Base-by-base conservation (phyloP, 2,797 vertebrate genomes). In the Lophius americanus region DNA sequence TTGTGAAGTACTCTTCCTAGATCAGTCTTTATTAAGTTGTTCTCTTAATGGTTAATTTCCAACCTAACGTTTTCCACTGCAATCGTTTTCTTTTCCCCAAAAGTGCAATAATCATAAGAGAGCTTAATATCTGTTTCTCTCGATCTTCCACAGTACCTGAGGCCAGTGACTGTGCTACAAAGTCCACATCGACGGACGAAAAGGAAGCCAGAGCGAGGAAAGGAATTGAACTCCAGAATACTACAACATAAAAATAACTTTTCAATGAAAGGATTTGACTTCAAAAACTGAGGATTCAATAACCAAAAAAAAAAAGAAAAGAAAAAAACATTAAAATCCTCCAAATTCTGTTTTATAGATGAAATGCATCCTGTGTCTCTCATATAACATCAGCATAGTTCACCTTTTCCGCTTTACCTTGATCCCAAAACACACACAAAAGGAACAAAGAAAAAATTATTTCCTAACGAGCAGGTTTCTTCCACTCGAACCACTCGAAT, bases 161-260 rank as follows among this genome's bases (percentile, higher is more conserved):
- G 92, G 88, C 91, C 93, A 93, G 93, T 90, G 91, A 94, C 94
- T 93, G 92, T 90, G 92, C 93, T 92, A 93, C 92, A 91, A 88
- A 92, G 89, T 92, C 92, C 91, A 92, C 58, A 62, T 78, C 73
- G 80, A 94, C 88, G 88, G 83, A 92, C 84, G 77, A 78, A 84
- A 88, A 88, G 46, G 85, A 88, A 89, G 73, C 85, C 82, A 88
- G 83, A 82, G 69, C 63, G 78, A 90, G 75, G 76, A 76, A 83
- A 85, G 78, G 49, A 85, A 84, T 59, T 63, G 64, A 88, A 87
- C 87, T 92, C 90, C 92, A 93, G 87, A 91, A 89, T 86, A 93
- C 90, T 92, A 93, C 86, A 90, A 92, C 91, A 91, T 91, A 90
- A 91, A 93, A 88, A 81, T 71, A 88, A 60, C 76, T 89, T 81